A percentile compares a stretch with the other conserved stretches of the same genome.
phyloP scores from a whole-genome alignment of 2,888 invertebrate species.

The Meta bourneti region DNA sequence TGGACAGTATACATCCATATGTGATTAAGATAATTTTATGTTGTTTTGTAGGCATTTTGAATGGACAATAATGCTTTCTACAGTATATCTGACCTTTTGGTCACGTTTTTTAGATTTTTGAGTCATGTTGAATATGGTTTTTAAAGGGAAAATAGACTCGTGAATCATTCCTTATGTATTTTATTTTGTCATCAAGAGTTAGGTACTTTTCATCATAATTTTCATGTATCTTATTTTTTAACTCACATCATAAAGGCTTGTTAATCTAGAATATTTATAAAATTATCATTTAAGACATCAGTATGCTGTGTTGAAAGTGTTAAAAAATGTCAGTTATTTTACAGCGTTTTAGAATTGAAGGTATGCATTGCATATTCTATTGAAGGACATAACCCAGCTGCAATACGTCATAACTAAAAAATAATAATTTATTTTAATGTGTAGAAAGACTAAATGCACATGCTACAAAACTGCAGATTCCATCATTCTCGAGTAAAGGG shows the following conservation, averaged over 20 bases:
- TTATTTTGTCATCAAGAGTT: conserved; percentile 1
- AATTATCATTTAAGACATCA: too few species aligned
- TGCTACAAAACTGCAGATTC: too few species aligned
- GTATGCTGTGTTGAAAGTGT: too few species aligned
- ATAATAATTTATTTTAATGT: too few species aligned
- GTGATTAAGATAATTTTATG: conserved; percentile 44
- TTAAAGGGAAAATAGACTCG: neutral
- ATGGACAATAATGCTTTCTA: neutral
- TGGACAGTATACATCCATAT: conserved; percentile 72
- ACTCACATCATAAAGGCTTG: neutral
- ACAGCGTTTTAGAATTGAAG: too few species aligned
- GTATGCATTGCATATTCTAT: too few species aligned
- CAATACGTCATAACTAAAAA: too few species aligned
- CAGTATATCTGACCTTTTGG: neutral
- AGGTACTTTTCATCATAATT: neutral
- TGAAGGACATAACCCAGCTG: too few species aligned
- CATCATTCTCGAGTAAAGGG: too few species aligned
- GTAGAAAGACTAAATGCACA: too few species aligned
- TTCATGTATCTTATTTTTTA: neutral
- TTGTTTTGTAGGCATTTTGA: conserved; percentile 13
- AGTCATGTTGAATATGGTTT: neutral
- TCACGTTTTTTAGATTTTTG: neutral
- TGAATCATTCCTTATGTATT: conserved; percentile 22
- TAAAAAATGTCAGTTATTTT: too few species aligned
- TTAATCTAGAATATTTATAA: neutral